Evolutionary conservation across 2,888 invertebrate genomes (phyloP), one percentile per base, ranked within the genome.

Genomic region (Shargacucullia verbasci): DNA sequence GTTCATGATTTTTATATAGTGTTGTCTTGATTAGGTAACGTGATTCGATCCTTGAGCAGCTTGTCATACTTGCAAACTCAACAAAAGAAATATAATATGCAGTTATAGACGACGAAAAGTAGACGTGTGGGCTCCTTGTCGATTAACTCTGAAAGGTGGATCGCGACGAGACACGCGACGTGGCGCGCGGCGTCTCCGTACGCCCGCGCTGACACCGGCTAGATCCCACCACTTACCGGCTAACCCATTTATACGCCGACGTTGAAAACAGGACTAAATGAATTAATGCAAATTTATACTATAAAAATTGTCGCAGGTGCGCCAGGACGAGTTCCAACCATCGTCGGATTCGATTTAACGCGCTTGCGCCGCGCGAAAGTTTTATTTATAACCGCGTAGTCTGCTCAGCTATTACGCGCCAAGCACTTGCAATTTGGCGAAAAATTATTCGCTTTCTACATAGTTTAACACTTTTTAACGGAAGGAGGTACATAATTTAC

Each of bases 301-400:
- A 92, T 94, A 93, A 93, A 94, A 94, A 93, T 92, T 93, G 93
- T 94, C 92, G 93, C 94, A 94, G 94, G 94, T 94, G 94, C 91
- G 83, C 75, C 60, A 76, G 82, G 92, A 92, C 94, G 86, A 88
- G 93, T 94, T 93, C 88, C 90, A 90, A 81, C 86, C 87, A 87
- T 87, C 87, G 87, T 84, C 83, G 88, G 88, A 87, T 91, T 88
- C 93, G 92, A 91, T 91, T 92, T 92, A 92, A 90, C 91, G 91
- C 88, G 90, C 87, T 90, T 89, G 87, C 87, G 81, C 81, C 78
- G 89, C 84, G 81, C 80, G 87, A 88, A 90, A 88, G 85, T 90
- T 91, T 92, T 93, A 93, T 93, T 92, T 92, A 91, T 91, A 91
- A 85, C 84, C 65, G 65, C 82, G 73, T 82, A 81, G 74, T 73